phyloP scores from a whole-genome alignment of 2,113 vertebrate species.

The Serranochromis macrocephalus region DNA sequence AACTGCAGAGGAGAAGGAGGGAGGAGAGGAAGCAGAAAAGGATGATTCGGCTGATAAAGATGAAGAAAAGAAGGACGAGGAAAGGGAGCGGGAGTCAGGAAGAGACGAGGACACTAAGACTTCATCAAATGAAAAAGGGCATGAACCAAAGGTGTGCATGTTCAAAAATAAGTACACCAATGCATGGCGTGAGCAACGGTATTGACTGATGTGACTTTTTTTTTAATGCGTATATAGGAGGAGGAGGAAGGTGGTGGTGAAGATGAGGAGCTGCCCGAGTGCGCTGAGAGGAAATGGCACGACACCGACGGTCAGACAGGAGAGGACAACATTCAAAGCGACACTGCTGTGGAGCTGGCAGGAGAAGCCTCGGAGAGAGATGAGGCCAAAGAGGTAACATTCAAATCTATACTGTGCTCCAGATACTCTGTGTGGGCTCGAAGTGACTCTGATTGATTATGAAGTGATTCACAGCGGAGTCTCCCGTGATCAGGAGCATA shows the following conservation, averaged over 20 bases:
- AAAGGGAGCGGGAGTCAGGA: slow-evolving; percentile 46
- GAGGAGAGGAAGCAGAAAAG: slow-evolving; percentile 31
- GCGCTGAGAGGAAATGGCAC: slow-evolving; percentile 81
- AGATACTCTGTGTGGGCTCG: background rate
- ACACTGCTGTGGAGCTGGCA: slow-evolving; percentile 84
- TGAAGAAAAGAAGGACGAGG: slow-evolving; percentile 52
- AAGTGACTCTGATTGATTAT: background rate
- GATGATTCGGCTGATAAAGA: slow-evolving; percentile 54
- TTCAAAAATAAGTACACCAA: background rate
- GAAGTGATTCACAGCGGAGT: background rate
- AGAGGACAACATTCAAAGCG: slow-evolving; percentile 85
- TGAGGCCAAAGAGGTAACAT: slow-evolving; percentile 82
- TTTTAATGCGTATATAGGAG: slow-evolving; percentile 29
- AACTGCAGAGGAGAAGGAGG: slow-evolving; percentile 29
- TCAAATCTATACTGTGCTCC: accelerated
- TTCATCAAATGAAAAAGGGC: slow-evolving; percentile 64
- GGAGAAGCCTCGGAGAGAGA: slow-evolving; percentile 85
- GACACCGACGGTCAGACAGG: slow-evolving; percentile 78
- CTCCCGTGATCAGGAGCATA: accelerated
- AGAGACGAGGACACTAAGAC: slow-evolving; percentile 48
- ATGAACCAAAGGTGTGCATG: slow-evolving; percentile 77
- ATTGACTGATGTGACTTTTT: background rate
- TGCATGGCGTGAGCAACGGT: background rate
- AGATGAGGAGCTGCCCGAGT: slow-evolving; percentile 71
- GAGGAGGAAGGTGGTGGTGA: slow-evolving; percentile 48